Conservation (phyloP, 2,113 vertebrate species). For the Smithornis capensis region DNA sequence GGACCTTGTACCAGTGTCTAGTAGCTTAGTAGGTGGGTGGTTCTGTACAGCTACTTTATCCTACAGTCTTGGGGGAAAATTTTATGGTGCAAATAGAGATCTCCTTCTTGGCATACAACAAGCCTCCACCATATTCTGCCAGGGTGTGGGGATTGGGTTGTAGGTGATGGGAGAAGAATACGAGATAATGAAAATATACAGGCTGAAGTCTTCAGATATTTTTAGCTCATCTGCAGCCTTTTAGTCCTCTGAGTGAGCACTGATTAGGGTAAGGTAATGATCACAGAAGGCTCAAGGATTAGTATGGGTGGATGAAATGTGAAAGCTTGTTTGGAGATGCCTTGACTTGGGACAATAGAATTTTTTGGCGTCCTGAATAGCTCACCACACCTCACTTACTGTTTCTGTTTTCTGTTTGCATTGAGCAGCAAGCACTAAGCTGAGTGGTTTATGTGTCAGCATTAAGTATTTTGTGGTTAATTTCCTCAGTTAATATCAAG, state of each 20-base stretch:
- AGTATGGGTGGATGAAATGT: background rate
- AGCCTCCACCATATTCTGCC: background rate
- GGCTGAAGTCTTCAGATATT: background rate
- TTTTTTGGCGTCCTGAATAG: background rate
- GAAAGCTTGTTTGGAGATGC: background rate
- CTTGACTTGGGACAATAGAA: background rate
- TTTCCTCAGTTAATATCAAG: background rate
- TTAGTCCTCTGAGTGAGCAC: background rate
- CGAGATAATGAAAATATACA: background rate
- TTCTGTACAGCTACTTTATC: background rate
- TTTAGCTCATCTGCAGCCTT: background rate
- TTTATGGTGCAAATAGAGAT: background rate
- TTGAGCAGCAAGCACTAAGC: background rate
- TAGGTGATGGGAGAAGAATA: background rate
- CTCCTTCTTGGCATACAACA: background rate
- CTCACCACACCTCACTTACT: background rate
- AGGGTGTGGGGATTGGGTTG: background rate
- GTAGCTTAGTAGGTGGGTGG: background rate
- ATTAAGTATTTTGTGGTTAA: background rate
- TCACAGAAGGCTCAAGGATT: background rate
- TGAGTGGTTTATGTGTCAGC: background rate
- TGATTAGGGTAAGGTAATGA: background rate
- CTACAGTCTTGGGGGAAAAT: rapidly evolving
- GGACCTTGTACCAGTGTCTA: background rate
- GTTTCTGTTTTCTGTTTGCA: background rate